Percentiles rank a stretch among this genome's conserved stretches.
Evolutionary conservation across 2,113 vertebrate genomes (phyloP).

Genomic region (Eptesicus fuscus): DNA sequence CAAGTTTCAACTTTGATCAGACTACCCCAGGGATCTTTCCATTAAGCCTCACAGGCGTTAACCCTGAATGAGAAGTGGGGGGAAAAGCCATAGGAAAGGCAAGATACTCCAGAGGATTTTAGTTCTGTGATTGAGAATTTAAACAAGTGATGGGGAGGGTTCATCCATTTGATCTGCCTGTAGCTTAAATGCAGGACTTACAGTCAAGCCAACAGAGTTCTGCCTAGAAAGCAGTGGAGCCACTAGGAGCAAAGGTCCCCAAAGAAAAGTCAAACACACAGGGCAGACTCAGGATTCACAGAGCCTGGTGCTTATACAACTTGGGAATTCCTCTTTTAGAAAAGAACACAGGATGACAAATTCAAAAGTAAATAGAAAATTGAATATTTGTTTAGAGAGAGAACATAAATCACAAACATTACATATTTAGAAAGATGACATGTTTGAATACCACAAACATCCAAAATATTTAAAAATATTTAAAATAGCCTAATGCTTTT

Average conservation of each 20-base stretch:
- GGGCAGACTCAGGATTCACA: neutral
- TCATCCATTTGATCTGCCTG: neutral
- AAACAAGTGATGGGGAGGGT: neutral
- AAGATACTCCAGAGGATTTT: neutral
- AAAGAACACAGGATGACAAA: neutral
- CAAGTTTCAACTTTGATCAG: neutral
- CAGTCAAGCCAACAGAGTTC: neutral
- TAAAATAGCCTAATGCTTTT: conserved; percentile 1
- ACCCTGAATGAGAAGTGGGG: neutral
- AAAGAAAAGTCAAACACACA: neutral
- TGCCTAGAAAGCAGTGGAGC: neutral
- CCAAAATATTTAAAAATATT: neutral
- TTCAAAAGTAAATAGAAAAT: neutral
- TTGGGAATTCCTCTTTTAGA: neutral
- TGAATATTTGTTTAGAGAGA: conserved; percentile 19
- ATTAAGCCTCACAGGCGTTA: neutral
- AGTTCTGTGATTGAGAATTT: neutral
- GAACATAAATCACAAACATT: conserved; percentile 26
- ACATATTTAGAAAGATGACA: neutral
- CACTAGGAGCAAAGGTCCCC: neutral
- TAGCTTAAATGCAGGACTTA: neutral
- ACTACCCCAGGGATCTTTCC: neutral
- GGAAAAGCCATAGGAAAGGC: neutral
- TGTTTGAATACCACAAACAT: neutral
- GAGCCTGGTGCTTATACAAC: neutral